A percentile compares a stretch with the other conserved stretches of the same genome.
Conservation (phyloP, 1,140 invertebrate species). For the Ceratoteleas bidentatus region DNA sequence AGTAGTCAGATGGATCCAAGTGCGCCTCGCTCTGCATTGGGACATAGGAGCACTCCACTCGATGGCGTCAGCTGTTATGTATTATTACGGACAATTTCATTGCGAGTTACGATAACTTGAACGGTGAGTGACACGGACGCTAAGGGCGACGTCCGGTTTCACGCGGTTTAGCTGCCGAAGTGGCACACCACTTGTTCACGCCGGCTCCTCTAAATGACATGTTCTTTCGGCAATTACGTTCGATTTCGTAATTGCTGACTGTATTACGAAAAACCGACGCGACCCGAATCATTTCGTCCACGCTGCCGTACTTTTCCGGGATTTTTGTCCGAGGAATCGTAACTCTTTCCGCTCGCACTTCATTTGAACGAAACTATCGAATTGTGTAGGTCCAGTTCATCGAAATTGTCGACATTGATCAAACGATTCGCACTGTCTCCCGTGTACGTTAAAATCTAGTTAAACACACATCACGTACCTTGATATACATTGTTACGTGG, state of each 20-base stretch:
- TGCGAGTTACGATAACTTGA: conserved; percentile 41
- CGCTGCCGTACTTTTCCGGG: not conserved
- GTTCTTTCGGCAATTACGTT: too few relatives aligned
- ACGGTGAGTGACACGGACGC: conserved; percentile 31
- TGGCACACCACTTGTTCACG: conserved; percentile 21
- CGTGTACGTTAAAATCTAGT: conserved; percentile 78
- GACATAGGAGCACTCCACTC: conserved; percentile 65
- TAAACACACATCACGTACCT: conserved; percentile 75
- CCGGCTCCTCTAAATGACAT: not conserved
- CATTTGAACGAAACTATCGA: conserved; percentile 30
- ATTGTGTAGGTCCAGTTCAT: conserved; percentile 61
- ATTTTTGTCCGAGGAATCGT: conserved; percentile 14
- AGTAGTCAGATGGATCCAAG: conserved; percentile 76
- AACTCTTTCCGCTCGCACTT: conserved; percentile 38
- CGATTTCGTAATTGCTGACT: too few relatives aligned
- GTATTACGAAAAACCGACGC: not conserved
- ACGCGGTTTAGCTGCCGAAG: conserved; percentile 9
- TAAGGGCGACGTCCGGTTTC: conserved; percentile 9
- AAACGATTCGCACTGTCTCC: conserved; percentile 72
- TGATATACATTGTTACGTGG: conserved; percentile 69
- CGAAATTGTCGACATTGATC: conserved; percentile 78
- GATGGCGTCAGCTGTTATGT: conserved; percentile 77
- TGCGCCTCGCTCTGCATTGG: conserved; percentile 71
- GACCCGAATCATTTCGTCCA: not conserved
- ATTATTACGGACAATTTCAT: conserved; percentile 71